A percentile compares a stretch with the other conserved stretches of the same genome.
Evolutionary conservation across 1,140 invertebrate genomes (phyloP).

Genomic region (Atopsyche davidsoni): DNA sequence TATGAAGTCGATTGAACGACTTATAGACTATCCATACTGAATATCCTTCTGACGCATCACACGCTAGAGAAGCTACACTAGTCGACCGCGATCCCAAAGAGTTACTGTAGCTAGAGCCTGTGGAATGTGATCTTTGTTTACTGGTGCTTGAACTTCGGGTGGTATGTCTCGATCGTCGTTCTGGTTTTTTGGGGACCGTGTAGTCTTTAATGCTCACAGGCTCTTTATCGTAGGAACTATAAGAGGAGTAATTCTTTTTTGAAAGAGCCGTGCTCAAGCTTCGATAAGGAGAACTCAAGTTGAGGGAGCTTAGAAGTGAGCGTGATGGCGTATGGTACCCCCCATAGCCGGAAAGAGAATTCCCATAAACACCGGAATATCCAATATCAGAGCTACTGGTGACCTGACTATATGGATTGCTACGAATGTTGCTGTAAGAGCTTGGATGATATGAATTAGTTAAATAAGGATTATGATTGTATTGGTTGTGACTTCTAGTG

Average conservation of each 20-base stretch:
- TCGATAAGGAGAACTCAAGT: too few species aligned
- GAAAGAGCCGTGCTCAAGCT: constrained; percentile 41
- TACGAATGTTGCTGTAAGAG: constrained; percentile 45
- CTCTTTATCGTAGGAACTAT: constrained; percentile 1
- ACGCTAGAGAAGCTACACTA: constrained; percentile 38
- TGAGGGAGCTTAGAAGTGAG: constrained; percentile 43
- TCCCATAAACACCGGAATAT: constrained; percentile 52
- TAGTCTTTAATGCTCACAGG: neutral
- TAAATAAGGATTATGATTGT: constrained; percentile 3
- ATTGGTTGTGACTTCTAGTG: neutral
- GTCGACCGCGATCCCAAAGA: constrained; percentile 37
- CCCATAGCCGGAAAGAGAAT: constrained; percentile 57
- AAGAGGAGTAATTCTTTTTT: constrained; percentile 23
- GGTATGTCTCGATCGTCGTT: constrained; percentile 19
- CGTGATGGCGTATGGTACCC: constrained; percentile 47
- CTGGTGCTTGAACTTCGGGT: constrained; percentile 41
- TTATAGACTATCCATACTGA: constrained; percentile 36
- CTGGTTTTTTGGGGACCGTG: constrained; percentile 32
- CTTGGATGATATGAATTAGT: constrained; percentile 33
- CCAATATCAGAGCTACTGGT: constrained; percentile 35
- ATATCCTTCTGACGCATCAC: constrained; percentile 40
- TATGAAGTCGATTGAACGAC: too few species aligned
- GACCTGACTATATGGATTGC: constrained; percentile 40
- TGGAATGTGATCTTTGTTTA: constrained; percentile 41
- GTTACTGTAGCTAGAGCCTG: constrained; percentile 33